Evolutionary conservation across 92 coral and sea anemone species (phyloP).

Genomic region (Parazoanthus swiftii): DNA sequence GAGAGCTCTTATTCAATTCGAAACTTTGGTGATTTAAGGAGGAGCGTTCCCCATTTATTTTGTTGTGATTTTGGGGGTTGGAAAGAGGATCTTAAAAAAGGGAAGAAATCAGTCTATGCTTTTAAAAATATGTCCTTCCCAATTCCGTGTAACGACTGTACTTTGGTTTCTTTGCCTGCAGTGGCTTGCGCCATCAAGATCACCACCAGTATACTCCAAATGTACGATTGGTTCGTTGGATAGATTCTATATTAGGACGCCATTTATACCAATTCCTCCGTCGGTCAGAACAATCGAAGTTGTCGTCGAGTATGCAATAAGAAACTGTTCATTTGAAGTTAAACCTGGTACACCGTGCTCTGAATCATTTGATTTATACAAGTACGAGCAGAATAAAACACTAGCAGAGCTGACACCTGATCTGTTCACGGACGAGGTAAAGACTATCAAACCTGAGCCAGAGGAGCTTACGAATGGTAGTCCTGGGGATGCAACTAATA

Average conservation of each 20-base stretch:
- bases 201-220: neutral
- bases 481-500: neutral
- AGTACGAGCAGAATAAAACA: neutral
- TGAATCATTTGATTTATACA: conserved; percentile 1
- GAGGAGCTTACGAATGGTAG: neutral
- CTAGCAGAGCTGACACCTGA: neutral
- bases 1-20: too few relatives aligned
- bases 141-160: too few relatives aligned
- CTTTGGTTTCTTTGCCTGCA: neutral
- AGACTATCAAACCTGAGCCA: neutral
- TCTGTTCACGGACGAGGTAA: neutral
- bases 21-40: too few relatives aligned
- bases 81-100: too few relatives aligned
- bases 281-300: neutral
- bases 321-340: neutral
- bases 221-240: neutral
- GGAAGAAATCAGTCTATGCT: too few relatives aligned
- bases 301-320: neutral
- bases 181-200: neutral
- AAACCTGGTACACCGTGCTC: neutral
- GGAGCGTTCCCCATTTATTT: too few relatives aligned
- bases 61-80: too few relatives aligned
- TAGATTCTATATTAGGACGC: neutral
- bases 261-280: neutral
- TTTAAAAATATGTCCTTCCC: too few relatives aligned